Evolutionary conservation across 2,797 vertebrate genomes (phyloP), one percentile per base, ranked within the genome.

Genomic region (Pseudochirops cupreus): DNA sequence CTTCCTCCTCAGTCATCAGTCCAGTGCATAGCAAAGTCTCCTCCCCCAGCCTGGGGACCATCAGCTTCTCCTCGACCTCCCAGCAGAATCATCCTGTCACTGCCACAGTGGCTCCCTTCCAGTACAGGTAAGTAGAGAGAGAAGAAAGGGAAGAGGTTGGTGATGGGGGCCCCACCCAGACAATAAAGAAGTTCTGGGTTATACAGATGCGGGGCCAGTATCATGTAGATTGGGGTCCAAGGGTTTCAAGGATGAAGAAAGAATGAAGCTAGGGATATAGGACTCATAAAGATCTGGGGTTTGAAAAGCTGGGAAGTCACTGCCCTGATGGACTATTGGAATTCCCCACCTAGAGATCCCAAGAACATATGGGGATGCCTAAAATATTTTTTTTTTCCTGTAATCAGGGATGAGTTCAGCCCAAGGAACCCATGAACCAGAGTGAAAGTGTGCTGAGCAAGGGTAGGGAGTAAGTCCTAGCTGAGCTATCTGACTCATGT

Each of bases 81-180:
- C 96, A 93, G 1, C 97, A 98, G 82, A 99, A 98, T 59, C 99
- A 97, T 94, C 99, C 99, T 0, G 98, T 99, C 98, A 99, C 99
- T 52, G 99, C 99, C 12, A 99, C 99, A 0, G 99, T 99, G 90
- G 99, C 99, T 58, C 99, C 99, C 10, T 99, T 99, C 98, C 99
- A 99, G 97, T 99, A 99, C 98, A 98, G 99, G 99, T 99, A 98
- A 99, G 99, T 97, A 1, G 52, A 58, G 57, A 14, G 33, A 46
- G 58, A 46, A 18, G 24, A 53, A 46, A 18, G 13, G 55, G 53
- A 18, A 5, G 0, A 0, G 52, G 56, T 18, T 1, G 54, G 21
- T 18, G 91, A 67, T 56, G 14, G 12, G 46, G n/a, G 2, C 21
- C 3, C 12, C 39, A 56, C 56, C 53, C 56, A 0, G 1, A 14